Evolutionary conservation across 2,113 vertebrate genomes (phyloP).

Genomic region (Falcunculus frontatus): DNA sequence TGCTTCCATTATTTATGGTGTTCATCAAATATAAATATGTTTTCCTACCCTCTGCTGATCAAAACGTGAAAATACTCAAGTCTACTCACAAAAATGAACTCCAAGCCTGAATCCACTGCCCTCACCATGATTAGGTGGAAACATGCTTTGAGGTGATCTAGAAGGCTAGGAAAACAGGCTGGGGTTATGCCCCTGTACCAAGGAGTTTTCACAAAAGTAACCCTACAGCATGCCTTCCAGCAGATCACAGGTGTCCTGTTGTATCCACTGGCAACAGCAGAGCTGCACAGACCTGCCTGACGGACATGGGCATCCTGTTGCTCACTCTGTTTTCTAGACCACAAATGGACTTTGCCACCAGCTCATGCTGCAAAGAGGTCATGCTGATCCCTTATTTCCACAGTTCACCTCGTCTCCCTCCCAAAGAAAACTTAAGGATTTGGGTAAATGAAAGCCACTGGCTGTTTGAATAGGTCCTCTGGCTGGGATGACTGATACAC

Average conservation of each 20-base stretch:
- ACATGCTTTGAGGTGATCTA: background rate
- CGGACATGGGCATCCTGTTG: background rate
- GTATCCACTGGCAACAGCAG: background rate
- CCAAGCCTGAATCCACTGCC: background rate
- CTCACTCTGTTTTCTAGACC: background rate
- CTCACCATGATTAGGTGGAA: background rate
- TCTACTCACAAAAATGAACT: background rate
- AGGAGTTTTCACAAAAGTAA: background rate
- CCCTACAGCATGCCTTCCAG: fast-evolving
- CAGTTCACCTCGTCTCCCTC: background rate
- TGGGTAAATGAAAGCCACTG: background rate
- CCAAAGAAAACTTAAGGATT: background rate
- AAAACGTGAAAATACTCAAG: background rate
- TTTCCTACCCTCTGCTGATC: background rate
- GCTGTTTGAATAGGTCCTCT: background rate
- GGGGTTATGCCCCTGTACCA: background rate
- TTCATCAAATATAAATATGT: background rate
- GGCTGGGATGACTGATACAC: background rate
- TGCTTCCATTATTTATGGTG: background rate
- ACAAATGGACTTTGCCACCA: background rate
- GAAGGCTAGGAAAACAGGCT: background rate
- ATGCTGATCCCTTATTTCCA: background rate
- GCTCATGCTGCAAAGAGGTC: background rate
- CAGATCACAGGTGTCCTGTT: background rate
- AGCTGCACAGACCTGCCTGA: background rate